These are phyloP conservation scores for Lycaena phlaeas DNA, from an alignment of 2,888 invertebrate genomes.

Conservation along the genomic window DNA sequence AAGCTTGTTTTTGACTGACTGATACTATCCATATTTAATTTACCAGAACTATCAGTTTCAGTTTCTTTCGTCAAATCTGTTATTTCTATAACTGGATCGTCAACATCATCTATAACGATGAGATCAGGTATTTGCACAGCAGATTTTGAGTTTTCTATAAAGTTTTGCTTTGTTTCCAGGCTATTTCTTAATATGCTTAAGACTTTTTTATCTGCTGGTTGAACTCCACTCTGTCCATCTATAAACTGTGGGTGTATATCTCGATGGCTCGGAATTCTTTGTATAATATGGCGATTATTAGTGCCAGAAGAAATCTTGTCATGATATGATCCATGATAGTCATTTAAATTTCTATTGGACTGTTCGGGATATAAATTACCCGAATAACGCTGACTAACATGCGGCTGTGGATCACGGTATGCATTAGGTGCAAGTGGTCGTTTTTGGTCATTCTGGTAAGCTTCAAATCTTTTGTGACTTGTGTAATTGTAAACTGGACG, in stretches of 20 bases:
- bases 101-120: constrained; percentile 63
- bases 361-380: constrained; percentile 38
- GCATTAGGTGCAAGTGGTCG: constrained; percentile 31
- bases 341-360: constrained; percentile 38
- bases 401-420: constrained; percentile 44
- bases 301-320: constrained; percentile 37
- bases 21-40: constrained; percentile 27
- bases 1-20: constrained; percentile 30
- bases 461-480: constrained; percentile 57
- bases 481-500: constrained; percentile 59
- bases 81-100: constrained; percentile 64
- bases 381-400: constrained; percentile 41
- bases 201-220: constrained; percentile 79
- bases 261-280: constrained; percentile 53
- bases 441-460: constrained; percentile 56
- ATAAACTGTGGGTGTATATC: constrained; percentile 43
- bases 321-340: constrained; percentile 46
- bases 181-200: constrained; percentile 80
- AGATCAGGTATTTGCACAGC: constrained; percentile 58
- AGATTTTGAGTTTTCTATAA: constrained; percentile 66
- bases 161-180: constrained; percentile 76
- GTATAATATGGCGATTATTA: constrained; percentile 49
- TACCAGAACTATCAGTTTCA: constrained; percentile 31
- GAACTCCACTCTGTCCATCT: constrained; percentile 44
- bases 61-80: constrained; percentile 57